These are phyloP conservation scores for Bubo blakistoni DNA, from an alignment of 2,113 vertebrate genomes.

Conservation along the genomic window DNA sequence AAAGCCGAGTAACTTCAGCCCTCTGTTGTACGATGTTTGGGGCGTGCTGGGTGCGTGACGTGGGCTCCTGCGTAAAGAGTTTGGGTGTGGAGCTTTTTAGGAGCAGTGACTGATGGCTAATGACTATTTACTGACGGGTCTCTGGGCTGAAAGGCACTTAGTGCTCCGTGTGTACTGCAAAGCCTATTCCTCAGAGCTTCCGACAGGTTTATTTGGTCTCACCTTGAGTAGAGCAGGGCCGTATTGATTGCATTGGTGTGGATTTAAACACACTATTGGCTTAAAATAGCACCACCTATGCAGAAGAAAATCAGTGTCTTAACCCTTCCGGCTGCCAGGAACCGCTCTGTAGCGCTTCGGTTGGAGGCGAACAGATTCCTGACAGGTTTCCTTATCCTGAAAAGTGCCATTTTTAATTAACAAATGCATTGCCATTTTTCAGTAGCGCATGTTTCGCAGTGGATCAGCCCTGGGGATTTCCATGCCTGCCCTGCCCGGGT, in stretches of 20 bases:
- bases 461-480: background rate
- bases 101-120: slow-evolving; percentile 72
- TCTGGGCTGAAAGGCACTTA: slow-evolving; percentile 73
- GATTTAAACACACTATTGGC: slow-evolving; percentile 71
- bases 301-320: slow-evolving; percentile 54
- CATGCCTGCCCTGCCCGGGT: background rate
- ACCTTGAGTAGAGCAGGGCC: slow-evolving; percentile 72
- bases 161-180: slow-evolving; percentile 66
- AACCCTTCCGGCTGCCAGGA: slow-evolving; percentile 40
- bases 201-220: slow-evolving; percentile 77
- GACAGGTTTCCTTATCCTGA: background rate
- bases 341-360: background rate
- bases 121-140: slow-evolving; percentile 75
- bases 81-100: slow-evolving; percentile 69
- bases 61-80: background rate
- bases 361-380: background rate
- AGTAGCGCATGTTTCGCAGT: fast-evolving
- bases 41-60: fast-evolving
- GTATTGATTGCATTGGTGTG: slow-evolving; percentile 72
- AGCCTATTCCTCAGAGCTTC: slow-evolving; percentile 72
- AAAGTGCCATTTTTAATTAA: background rate
- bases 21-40: fast-evolving
- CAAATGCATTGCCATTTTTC: background rate
- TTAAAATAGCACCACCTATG: slow-evolving; percentile 68
- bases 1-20: fast-evolving